Evolutionary conservation across 2,888 invertebrate species (phyloP).

Genomic region (Arge pagana): DNA sequence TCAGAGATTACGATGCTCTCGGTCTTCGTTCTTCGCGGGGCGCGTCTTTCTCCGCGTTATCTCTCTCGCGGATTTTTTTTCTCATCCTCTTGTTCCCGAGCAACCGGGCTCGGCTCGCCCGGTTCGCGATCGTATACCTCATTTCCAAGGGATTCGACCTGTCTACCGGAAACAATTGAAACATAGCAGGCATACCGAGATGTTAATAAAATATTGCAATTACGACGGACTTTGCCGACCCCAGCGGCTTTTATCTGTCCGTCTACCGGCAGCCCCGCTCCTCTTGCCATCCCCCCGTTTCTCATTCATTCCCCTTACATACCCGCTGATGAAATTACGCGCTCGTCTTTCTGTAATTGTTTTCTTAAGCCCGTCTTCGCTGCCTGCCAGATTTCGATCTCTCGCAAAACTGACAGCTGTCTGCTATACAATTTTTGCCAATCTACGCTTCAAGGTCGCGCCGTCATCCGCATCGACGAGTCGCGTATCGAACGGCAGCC

Average conservation of each 20-base stretch:
- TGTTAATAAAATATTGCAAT: constrained; percentile 22
- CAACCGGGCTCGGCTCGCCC: background rate
- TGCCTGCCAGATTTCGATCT: constrained; percentile 3
- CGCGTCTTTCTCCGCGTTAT: too few species aligned
- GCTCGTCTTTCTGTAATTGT: constrained; percentile 21
- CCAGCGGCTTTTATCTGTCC: constrained; percentile 4
- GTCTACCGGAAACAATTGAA: constrained; percentile 15
- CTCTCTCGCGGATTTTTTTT: too few species aligned
- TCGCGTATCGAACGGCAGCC: too few species aligned
- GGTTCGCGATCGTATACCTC: constrained; percentile 10
- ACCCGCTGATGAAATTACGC: constrained; percentile 20
- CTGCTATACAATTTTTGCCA: too few species aligned
- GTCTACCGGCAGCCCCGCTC: background rate
- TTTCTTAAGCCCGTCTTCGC: constrained; percentile 13
- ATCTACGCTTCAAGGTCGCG: too few species aligned
- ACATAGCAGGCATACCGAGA: constrained; percentile 19
- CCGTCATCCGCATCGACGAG: too few species aligned
- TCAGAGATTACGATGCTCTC: too few species aligned
- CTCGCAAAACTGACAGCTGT: background rate
- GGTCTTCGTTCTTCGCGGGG: too few species aligned
- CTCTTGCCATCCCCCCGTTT: constrained; percentile 14
- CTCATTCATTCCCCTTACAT: constrained; percentile 19
- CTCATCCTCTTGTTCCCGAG: too few species aligned
- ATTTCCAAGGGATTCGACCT: constrained; percentile 4
- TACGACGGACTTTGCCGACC: constrained; percentile 17